Percentiles rank a stretch among this genome's conserved stretches.
Conservation (phyloP, 2,797 vertebrate genomes). For the Melanotaenia parkinsoni region DNA sequence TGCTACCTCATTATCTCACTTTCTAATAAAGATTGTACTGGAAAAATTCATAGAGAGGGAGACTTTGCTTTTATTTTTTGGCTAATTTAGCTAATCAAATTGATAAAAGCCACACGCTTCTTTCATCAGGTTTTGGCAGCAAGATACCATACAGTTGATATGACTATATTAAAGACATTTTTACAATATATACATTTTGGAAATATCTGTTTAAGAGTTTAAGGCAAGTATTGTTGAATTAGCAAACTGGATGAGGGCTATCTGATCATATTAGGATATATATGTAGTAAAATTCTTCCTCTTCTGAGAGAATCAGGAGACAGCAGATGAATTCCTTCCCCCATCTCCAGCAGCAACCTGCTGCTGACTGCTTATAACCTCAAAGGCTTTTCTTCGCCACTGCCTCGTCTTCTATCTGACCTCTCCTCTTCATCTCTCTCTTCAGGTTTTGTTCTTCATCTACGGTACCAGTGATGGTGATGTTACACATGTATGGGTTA, state of each 20-base stretch:
- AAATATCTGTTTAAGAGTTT: not conserved
- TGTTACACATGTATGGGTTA: constrained; percentile 12
- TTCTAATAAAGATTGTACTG: constrained; percentile 7
- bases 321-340: not conserved
- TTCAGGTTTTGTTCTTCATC: constrained; percentile 46
- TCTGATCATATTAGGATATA: not conserved
- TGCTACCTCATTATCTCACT: constrained; percentile 38
- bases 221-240: not conserved
- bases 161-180: constrained; percentile 24
- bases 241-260: not conserved
- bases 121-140: constrained; percentile 14
- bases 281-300: not conserved
- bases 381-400: constrained; percentile 29
- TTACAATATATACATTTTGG: not conserved
- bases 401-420: constrained; percentile 63
- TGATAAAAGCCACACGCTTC: too few species aligned
- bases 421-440: constrained; percentile 40
- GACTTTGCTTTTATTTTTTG: not conserved
- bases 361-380: constrained; percentile 17
- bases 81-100: too few species aligned
- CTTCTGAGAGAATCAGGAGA: not conserved
- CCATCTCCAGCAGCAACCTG: constrained; percentile 26
- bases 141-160: not conserved
- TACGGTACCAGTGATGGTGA: constrained; percentile 34
- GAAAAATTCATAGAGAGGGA: not conserved